Base-by-base conservation (phyloP, 1,140 invertebrate genomes). In the Teleopsis dalmanni region DNA sequence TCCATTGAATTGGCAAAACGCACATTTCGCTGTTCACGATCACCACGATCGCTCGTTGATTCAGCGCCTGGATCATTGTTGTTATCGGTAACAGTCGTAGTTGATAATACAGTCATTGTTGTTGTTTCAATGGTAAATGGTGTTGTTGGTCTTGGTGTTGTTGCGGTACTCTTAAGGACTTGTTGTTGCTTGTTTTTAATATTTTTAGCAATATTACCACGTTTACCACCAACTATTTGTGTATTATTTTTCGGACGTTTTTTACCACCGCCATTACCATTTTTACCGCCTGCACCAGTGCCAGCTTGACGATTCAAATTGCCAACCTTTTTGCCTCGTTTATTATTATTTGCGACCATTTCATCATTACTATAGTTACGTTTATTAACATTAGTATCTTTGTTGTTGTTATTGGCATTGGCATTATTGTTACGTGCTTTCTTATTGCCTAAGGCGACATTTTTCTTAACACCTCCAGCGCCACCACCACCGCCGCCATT, bases 31-130 rank as follows among this genome's bases (percentile, higher is more conserved):
- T 53, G 47, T 13, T 67, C 64, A 1, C 61, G 60, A 48, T 68
- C 65, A 45, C 60, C 64, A 1, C 61, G 62, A 52, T 68, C 65
- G 51, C 65, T 68, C 9, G 65, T 65, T 23, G 55, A 59, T 43
- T 65, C 61, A 6, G 57, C 53, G 9, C 57, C 50, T 31, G 64
- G 14, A 0, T 60, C 53, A 11, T 41, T 29, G n/a, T 18, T 40
- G 3, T 51, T 37, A n/a, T 31, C 40, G n/a, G 62, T 65, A 50
- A 57, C 65, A 44, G 57, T 52, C 57, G 53, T 54, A 16, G 25
- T 26, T 16, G 27, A 4, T 3, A 43, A 31, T n/a, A 38, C 26
- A 16, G 48, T 29, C 22, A 29, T 62, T 23, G 61, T 56, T 53
- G 60, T 54, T 11, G 35, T 47, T 19, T 13, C 16, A 2, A 37